phyloP scores from a whole-genome alignment of 2,113 vertebrate species.

The Numida meleagris region DNA sequence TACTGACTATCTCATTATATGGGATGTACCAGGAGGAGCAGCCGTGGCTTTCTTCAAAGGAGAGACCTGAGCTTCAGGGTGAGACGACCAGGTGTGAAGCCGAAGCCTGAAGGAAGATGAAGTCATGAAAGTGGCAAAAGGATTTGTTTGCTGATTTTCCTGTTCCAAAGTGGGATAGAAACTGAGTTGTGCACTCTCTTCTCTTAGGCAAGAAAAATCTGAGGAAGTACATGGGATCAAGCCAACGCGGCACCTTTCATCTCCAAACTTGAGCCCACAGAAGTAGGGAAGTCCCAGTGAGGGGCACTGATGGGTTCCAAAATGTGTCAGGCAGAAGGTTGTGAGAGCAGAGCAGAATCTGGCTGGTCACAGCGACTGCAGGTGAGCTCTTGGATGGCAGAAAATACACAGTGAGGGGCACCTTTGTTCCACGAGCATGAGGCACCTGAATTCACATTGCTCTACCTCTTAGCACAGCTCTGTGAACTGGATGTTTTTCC shows the following conservation, averaged over 20 bases:
- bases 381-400: background rate
- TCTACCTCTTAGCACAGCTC: background rate
- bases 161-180: background rate
- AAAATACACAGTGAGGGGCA: background rate
- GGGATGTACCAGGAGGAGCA: background rate
- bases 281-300: background rate
- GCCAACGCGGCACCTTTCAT: background rate
- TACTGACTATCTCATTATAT: background rate
- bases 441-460: background rate
- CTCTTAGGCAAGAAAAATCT: background rate
- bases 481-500: background rate
- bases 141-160: background rate
- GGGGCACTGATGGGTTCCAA: background rate
- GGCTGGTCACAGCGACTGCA: background rate
- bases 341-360: background rate
- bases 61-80: background rate
- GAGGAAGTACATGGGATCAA: background rate
- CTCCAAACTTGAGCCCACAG: background rate
- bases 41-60: background rate
- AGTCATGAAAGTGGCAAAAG: background rate
- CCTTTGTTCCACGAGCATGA: background rate
- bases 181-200: background rate
- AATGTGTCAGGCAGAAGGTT: background rate
- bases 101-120: background rate
- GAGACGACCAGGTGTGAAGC: background rate